These are phyloP conservation scores for Acomys russatus DNA, from an alignment of 2,797 vertebrate species.

Conservation along the genomic window DNA sequence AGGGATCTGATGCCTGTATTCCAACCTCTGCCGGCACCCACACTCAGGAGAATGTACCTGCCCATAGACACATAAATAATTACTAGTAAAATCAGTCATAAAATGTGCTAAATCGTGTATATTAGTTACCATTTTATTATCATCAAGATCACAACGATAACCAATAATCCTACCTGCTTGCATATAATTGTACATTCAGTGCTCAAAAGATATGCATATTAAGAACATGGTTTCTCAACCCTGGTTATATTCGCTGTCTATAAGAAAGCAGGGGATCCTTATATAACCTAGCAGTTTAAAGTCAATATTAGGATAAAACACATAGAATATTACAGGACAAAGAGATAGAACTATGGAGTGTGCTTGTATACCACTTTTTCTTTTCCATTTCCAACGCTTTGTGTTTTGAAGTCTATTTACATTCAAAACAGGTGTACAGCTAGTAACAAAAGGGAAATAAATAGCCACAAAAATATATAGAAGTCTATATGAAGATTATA, in stretches of 20 bases:
- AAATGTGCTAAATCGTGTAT: background rate
- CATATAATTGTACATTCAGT: background rate
- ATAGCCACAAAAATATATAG: background rate
- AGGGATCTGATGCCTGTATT: background rate
- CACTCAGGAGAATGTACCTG: background rate
- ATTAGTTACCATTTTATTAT: background rate
- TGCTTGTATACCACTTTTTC: background rate
- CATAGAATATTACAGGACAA: background rate
- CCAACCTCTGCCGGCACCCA: background rate
- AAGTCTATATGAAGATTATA: background rate
- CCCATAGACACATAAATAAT: background rate
- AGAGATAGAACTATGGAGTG: background rate
- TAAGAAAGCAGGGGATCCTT: background rate
- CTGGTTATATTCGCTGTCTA: background rate
- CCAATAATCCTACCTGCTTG: background rate
- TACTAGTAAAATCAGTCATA: background rate
- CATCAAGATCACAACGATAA: background rate
- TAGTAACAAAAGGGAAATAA: background rate
- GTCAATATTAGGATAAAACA: background rate
- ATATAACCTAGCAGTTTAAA: background rate
- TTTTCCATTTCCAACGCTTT: background rate
- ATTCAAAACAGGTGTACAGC: background rate
- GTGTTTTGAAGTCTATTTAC: background rate
- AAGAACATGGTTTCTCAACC: background rate
- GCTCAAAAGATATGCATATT: conserved; percentile 4